Evolutionary conservation across 2,797 vertebrate genomes (phyloP).

Genomic region (Dallia pectoralis): DNA sequence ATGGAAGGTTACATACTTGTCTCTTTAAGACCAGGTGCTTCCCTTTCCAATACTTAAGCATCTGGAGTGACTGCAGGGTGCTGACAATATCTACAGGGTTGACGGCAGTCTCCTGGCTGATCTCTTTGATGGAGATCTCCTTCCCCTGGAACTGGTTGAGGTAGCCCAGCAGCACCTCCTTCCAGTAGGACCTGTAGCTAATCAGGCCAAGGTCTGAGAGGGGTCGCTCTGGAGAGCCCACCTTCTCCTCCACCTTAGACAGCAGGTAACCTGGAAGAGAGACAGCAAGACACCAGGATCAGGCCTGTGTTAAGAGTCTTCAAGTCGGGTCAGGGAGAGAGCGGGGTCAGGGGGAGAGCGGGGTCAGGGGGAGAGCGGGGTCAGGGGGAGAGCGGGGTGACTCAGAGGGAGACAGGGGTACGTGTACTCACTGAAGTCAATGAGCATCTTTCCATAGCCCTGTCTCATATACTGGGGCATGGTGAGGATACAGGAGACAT

Average conservation of each 20-base stretch:
- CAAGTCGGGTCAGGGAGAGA: not conserved
- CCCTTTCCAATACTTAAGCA: slow-evolving; percentile 99
- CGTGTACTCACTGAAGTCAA: slow-evolving; percentile 92
- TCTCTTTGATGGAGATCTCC: slow-evolving; percentile 99
- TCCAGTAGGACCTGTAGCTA: slow-evolving; percentile 97
- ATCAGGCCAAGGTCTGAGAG: slow-evolving; percentile 92
- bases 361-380: not conserved
- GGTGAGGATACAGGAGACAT: slow-evolving; percentile 94
- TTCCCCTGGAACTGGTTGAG: slow-evolving; percentile 95
- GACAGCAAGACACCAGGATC: not conserved
- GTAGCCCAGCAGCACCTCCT: slow-evolving; percentile 94
- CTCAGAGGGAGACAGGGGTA: not conserved
- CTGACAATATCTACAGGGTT: slow-evolving; percentile 99
- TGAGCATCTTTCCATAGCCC: slow-evolving; percentile 97
- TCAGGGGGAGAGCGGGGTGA: not conserved
- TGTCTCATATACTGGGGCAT: slow-evolving; percentile 97
- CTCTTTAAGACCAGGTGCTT: slow-evolving; percentile 97
- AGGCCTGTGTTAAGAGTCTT: too few relatives aligned
- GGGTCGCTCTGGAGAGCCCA: slow-evolving; percentile 90
- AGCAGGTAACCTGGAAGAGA: slow-evolving; percentile 83
- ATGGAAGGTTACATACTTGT: slow-evolving; percentile 76
- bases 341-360: not conserved
- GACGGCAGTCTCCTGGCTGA: slow-evolving; percentile 98
- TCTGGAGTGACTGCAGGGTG: slow-evolving; percentile 97
- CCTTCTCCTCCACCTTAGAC: slow-evolving; percentile 94